phyloP scores from a whole-genome alignment of 2,888 invertebrate species.

The Xestia ashworthii region DNA sequence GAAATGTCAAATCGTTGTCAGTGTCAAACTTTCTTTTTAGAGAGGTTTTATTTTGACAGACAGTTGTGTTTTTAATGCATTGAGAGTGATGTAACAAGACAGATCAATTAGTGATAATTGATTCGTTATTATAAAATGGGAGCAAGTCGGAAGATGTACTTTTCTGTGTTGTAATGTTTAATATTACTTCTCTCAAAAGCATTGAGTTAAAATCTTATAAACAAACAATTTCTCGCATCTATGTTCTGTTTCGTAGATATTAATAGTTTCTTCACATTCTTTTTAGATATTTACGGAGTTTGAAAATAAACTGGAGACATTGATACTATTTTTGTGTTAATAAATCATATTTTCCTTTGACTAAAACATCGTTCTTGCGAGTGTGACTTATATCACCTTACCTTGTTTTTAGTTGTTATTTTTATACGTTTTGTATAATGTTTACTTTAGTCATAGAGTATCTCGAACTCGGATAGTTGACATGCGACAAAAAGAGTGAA shows the following conservation, averaged over 20 bases:
- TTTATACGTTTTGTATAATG: conserved; percentile 54
- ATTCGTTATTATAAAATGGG: conserved; percentile 7
- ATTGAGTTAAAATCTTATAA: conserved; percentile 24
- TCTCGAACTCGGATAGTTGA: conserved; percentile 17
- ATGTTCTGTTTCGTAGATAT: conserved; percentile 31
- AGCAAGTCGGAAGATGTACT: background rate
- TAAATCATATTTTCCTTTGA: conserved; percentile 44
- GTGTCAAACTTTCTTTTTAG: conserved; percentile 27
- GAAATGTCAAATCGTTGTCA: conserved; percentile 35
- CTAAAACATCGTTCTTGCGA: conserved; percentile 13
- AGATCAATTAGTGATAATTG: conserved; percentile 3
- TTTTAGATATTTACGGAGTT: conserved; percentile 34
- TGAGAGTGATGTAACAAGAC: background rate
- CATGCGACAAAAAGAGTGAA: background rate
- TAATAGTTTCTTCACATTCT: conserved; percentile 49
- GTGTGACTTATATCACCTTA: conserved; percentile 36
- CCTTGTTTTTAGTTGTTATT: conserved; percentile 55
- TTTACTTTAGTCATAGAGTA: conserved; percentile 52
- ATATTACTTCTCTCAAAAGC: conserved; percentile 26
- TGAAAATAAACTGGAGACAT: conserved; percentile 47
- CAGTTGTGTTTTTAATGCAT: conserved; percentile 11
- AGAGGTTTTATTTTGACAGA: background rate
- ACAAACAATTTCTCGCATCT: conserved; percentile 28
- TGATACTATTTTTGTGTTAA: conserved; percentile 33
- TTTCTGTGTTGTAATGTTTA: background rate